Evolutionary conservation across 2,113 vertebrate genomes (phyloP).

Genomic region (Toxostoma redivivum): DNA sequence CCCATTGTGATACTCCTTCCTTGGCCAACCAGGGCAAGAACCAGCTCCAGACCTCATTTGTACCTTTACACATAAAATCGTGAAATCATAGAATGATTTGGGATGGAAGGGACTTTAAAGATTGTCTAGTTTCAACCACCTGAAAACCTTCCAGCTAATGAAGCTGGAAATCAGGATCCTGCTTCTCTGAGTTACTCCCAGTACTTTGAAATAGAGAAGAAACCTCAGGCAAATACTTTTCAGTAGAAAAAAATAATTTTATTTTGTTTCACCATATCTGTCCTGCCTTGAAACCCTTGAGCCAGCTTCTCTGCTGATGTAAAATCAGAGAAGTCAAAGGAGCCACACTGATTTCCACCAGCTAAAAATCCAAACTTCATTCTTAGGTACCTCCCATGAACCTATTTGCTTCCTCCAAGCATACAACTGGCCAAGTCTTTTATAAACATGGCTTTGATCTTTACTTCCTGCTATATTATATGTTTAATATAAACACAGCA

Average conservation of each 20-base stretch:
- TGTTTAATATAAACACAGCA: background rate
- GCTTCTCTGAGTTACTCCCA: background rate
- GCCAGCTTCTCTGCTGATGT: background rate
- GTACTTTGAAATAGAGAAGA: background rate
- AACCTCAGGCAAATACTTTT: background rate
- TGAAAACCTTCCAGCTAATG: background rate
- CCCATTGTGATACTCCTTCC: background rate
- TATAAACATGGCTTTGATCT: constrained; percentile 21
- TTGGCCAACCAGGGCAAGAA: background rate
- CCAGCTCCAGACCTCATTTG: background rate
- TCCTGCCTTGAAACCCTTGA: background rate
- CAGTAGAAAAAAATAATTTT: background rate
- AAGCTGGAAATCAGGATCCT: background rate
- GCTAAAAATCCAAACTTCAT: background rate
- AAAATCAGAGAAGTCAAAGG: background rate
- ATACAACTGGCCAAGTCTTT: background rate
- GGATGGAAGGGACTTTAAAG: background rate
- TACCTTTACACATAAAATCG: background rate
- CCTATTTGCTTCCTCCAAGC: background rate
- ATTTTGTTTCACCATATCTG: background rate
- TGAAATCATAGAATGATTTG: accelerated
- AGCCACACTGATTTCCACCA: background rate
- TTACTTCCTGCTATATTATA: constrained; percentile 23
- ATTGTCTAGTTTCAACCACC: background rate
- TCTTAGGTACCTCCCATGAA: background rate